Conservation (phyloP, 2,113 vertebrate genomes). For the Neomonachus schauinslandi region DNA sequence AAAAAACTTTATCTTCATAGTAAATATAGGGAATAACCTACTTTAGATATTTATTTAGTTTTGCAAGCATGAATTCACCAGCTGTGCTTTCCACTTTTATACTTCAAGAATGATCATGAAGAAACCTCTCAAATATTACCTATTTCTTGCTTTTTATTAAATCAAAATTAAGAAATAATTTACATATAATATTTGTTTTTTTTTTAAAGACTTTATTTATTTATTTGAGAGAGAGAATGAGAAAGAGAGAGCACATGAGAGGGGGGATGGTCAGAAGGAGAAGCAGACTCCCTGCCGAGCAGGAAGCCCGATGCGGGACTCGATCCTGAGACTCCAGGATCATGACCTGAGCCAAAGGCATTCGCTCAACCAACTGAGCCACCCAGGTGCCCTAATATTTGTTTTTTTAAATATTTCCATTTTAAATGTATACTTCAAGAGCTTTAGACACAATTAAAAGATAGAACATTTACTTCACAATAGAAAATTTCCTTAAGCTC, state of each 20-base stretch:
- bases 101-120: neutral
- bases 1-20: neutral
- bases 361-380: too few species aligned
- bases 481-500: neutral
- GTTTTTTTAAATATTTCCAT: neutral
- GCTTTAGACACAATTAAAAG: neutral
- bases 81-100: neutral
- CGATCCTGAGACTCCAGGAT: too few species aligned
- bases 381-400: too few species aligned
- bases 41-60: neutral
- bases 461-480: neutral
- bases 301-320: too few species aligned
- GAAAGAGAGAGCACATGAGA: too few species aligned
- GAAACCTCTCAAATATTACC: neutral
- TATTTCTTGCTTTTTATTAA: neutral
- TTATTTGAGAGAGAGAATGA: too few species aligned
- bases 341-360: too few species aligned
- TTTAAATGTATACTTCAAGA: neutral
- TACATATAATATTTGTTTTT: neutral
- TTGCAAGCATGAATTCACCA: neutral
- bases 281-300: too few species aligned
- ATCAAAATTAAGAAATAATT: neutral
- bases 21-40: neutral
- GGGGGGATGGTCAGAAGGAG: too few species aligned
- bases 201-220: too few species aligned